A percentile compares a stretch with the other conserved stretches of the same genome.
These are phyloP conservation scores for Myiotriccus ornatus DNA, from an alignment of 2,797 vertebrate species.

Conservation along the genomic window DNA sequence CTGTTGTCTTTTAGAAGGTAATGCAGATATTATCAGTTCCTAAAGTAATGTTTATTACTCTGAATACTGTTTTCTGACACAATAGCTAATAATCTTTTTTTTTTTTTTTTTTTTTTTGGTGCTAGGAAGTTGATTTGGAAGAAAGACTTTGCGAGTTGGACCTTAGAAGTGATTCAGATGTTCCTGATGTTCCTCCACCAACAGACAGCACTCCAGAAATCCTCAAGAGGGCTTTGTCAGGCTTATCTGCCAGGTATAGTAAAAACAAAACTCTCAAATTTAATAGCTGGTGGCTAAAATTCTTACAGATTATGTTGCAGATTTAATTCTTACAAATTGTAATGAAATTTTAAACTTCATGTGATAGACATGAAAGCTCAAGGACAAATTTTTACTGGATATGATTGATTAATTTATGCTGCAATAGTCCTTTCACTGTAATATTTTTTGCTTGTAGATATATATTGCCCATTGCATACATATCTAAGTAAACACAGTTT, in stretches of 20 bases:
- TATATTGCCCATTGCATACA: neutral
- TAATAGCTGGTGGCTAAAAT: neutral
- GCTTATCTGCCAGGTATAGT: conserved; percentile 90
- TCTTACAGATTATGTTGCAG: neutral
- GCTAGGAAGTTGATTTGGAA: conserved; percentile 87
- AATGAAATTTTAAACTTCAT: neutral
- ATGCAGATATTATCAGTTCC: neutral
- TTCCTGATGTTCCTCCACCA: conserved; percentile 82
- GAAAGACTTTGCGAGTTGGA: conserved; percentile 84
- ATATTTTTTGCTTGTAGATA: neutral
- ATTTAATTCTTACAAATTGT: neutral
- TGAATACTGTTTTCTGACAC: neutral
- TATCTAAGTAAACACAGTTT: neutral
- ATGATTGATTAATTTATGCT: neutral
- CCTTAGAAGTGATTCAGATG: conserved; percentile 82
- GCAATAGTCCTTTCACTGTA: neutral
- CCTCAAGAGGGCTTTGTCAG: conserved; percentile 91
- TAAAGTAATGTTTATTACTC: neutral
- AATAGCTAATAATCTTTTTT: neutral
- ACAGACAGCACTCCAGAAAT: conserved; percentile 92
- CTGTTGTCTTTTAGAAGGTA: neutral
- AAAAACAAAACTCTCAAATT: neutral
- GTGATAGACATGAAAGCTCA: neutral
- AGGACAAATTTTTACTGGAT: neutral
- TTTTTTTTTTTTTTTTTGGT: neutral